Conservation (phyloP, 2,797 vertebrate species). For the Pachyuromys duprasi region DNA sequence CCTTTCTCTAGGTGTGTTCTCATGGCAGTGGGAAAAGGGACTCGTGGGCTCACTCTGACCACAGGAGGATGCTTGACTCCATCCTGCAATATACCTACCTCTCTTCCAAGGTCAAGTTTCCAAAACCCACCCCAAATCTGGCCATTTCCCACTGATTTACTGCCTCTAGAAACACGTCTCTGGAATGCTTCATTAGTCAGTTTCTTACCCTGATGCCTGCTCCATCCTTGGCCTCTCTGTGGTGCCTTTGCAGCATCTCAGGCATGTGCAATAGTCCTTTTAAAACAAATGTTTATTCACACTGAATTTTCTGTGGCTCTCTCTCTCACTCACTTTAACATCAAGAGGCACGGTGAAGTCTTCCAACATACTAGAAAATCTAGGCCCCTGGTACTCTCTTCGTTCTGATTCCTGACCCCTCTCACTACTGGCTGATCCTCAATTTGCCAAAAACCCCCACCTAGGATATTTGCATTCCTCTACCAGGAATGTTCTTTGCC, state of each 20-base stretch:
- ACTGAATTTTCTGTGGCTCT: background rate
- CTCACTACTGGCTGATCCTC: background rate
- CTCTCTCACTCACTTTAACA: background rate
- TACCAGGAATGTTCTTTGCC: background rate
- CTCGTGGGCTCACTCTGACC: background rate
- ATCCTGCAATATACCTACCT: background rate
- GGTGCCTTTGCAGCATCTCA: background rate
- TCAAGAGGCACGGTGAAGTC: background rate
- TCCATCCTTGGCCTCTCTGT: background rate
- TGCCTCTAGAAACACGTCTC: background rate
- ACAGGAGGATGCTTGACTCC: background rate
- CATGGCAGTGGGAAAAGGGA: background rate
- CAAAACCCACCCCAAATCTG: background rate
- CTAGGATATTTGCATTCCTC: background rate
- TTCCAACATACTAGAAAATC: background rate
- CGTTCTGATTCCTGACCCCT: background rate
- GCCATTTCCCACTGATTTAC: background rate
- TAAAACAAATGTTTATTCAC: background rate
- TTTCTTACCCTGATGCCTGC: background rate
- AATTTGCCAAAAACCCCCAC: background rate
- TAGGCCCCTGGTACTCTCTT: background rate
- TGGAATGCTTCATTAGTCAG: background rate
- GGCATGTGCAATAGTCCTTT: background rate
- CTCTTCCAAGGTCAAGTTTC: background rate
- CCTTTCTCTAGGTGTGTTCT: background rate